These are phyloP conservation scores for Shinisaurus crocodilurus DNA, from an alignment of 2,113 vertebrate species.

Conservation along the genomic window DNA sequence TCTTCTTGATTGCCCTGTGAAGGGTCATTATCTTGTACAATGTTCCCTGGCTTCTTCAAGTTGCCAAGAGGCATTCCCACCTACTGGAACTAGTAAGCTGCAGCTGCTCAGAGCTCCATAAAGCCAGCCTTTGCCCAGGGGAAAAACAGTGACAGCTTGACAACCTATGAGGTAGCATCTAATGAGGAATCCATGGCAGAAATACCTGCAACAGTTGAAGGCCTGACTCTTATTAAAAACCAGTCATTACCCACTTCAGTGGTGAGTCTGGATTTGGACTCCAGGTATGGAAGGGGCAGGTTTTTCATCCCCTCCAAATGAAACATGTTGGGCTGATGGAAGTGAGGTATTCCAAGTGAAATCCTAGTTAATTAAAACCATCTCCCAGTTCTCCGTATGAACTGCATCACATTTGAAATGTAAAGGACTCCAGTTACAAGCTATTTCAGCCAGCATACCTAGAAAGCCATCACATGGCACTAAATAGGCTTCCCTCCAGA, in stretches of 20 bases:
- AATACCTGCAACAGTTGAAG: constrained; percentile 8
- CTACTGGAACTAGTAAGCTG: constrained; percentile 7
- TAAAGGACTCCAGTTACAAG: not conserved
- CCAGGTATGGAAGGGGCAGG: not conserved
- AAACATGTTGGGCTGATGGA: not conserved
- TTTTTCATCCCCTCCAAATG: not conserved
- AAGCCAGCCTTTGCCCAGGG: not conserved
- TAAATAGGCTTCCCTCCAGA: not conserved
- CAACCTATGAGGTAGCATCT: not conserved
- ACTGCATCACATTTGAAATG: not conserved
- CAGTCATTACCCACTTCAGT: not conserved
- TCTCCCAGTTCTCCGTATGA: not conserved
- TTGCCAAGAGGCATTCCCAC: not conserved
- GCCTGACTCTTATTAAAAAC: not conserved
- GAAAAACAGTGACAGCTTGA: constrained; percentile 30
- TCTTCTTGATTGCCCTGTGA: constrained; percentile 20
- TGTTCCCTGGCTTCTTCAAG: fast-evolving
- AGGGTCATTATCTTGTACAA: not conserved
- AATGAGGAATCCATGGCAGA: constrained; percentile 8
- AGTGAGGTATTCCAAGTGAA: constrained; percentile 16
- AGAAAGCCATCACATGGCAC: not conserved
- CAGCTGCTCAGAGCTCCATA: not conserved
- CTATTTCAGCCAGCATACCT: not conserved
- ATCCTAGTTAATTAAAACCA: not conserved
- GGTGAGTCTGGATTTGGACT: not conserved